Conservation (phyloP, 2,888 invertebrate species). For the Metellina segmentata region DNA sequence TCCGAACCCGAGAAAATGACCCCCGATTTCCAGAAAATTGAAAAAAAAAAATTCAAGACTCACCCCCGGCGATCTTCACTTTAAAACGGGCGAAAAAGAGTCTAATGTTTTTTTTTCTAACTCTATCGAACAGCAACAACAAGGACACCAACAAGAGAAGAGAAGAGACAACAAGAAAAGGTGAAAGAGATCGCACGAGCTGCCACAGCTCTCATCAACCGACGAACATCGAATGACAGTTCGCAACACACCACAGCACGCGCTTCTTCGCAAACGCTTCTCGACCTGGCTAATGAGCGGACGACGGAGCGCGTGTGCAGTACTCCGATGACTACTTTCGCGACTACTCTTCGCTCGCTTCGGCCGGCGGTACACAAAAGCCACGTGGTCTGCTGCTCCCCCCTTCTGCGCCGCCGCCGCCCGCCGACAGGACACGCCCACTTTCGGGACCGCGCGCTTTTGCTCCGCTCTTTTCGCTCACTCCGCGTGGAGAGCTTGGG, state of each 20-base stretch:
- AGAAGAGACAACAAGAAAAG: slow-evolving; percentile 18
- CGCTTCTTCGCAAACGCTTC: slow-evolving; percentile 45
- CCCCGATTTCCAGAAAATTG: too few relatives aligned
- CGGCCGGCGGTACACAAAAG: slow-evolving; percentile 65
- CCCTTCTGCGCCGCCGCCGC: background rate
- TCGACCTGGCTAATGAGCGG: slow-evolving; percentile 58
- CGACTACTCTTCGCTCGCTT: slow-evolving; percentile 53
- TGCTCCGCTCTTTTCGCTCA: slow-evolving; percentile 26
- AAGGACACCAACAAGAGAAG: slow-evolving; percentile 38
- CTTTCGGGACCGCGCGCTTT: slow-evolving; percentile 51
- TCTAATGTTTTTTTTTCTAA: too few relatives aligned
- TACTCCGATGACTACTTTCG: slow-evolving; percentile 30
- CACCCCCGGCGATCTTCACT: slow-evolving; percentile 39
- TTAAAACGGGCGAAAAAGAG: too few relatives aligned
- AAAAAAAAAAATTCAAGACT: slow-evolving; percentile 23
- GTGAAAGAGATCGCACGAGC: slow-evolving; percentile 6
- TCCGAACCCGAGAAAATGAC: too few relatives aligned
- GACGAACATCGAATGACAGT: slow-evolving; percentile 59
- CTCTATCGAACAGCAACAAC: slow-evolving; percentile 30
- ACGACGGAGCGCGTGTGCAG: slow-evolving; percentile 62
- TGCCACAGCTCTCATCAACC: slow-evolving; percentile 55
- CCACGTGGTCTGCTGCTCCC: slow-evolving; percentile 66
- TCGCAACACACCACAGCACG: slow-evolving; percentile 39
- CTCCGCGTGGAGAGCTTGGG: background rate
- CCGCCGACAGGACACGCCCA: slow-evolving; percentile 44